Conservation (phyloP, 2,113 vertebrate genomes). For the Catharus minimus region DNA sequence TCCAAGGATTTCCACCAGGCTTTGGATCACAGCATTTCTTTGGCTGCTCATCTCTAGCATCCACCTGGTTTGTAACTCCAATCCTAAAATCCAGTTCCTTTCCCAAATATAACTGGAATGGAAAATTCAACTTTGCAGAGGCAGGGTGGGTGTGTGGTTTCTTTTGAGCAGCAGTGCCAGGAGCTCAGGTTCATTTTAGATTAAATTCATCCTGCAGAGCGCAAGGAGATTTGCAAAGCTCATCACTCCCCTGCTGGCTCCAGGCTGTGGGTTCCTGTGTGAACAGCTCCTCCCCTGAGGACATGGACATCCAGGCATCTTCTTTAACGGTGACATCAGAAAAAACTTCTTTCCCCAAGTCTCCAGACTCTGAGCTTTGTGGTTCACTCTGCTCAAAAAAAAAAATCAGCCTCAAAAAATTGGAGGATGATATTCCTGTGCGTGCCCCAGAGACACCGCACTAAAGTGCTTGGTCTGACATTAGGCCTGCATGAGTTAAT, state of each 20-base stretch:
- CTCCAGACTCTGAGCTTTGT: not conserved
- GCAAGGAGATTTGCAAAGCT: not conserved
- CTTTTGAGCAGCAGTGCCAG: not conserved
- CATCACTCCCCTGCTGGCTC: not conserved
- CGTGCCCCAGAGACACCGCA: not conserved
- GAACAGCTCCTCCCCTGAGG: not conserved
- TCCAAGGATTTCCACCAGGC: not conserved
- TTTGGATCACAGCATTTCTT: not conserved
- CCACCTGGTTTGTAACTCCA: not conserved
- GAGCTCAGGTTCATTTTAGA: not conserved
- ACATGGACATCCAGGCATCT: not conserved
- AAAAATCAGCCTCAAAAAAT: not conserved
- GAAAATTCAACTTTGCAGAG: not conserved
- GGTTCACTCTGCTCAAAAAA: not conserved
- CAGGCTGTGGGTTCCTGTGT: not conserved
- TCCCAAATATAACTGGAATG: not conserved
- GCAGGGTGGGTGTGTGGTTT: not conserved
- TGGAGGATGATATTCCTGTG: not conserved
- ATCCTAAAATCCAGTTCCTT: not conserved
- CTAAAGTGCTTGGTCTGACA: not conserved
- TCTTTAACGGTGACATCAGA: not conserved
- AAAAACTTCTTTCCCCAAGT: not conserved
- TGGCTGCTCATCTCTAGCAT: not conserved
- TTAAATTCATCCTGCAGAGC: not conserved
- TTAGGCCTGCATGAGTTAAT: constrained; percentile 1